These are phyloP conservation scores for Lepas anatifera DNA, from an alignment of 2,888 invertebrate species.

Conservation along the genomic window DNA sequence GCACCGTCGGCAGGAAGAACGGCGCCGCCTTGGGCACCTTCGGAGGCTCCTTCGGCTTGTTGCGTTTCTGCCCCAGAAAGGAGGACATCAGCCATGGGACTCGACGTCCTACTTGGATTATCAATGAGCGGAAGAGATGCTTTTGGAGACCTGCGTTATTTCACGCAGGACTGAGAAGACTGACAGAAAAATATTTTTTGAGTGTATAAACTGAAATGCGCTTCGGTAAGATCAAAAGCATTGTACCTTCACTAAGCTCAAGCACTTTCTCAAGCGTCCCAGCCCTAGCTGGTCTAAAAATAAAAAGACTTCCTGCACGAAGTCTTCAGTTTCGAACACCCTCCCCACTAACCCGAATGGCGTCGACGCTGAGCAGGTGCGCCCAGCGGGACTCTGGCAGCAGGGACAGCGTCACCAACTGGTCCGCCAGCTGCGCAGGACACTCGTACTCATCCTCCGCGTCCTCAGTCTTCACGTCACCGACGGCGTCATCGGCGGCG, in stretches of 20 bases:
- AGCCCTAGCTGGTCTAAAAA: too few relatives aligned
- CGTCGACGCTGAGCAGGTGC: constrained; percentile 71
- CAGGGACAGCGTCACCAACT: constrained; percentile 72
- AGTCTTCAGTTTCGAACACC: constrained; percentile 30
- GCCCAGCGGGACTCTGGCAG: constrained; percentile 82
- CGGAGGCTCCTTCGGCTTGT: constrained; percentile 75
- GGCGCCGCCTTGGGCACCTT: constrained; percentile 80
- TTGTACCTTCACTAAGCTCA: too few relatives aligned
- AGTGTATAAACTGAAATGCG: too few relatives aligned
- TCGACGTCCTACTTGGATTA: too few relatives aligned
- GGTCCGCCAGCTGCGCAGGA: constrained; percentile 57
- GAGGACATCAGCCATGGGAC: too few relatives aligned
- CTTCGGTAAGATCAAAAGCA: too few relatives aligned
- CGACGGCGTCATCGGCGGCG: constrained; percentile 13
- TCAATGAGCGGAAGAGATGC: too few relatives aligned
- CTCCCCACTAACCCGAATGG: constrained; percentile 52
- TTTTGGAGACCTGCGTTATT: too few relatives aligned
- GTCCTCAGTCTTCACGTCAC: constrained; percentile 38
- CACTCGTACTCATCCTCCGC: constrained; percentile 46
- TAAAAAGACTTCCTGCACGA: too few relatives aligned
- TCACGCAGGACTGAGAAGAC: too few relatives aligned
- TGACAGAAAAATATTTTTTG: too few relatives aligned
- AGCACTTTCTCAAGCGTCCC: too few relatives aligned
- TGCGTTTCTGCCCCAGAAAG: constrained; percentile 44
- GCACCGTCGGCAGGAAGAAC: constrained; percentile 86